Evolutionary conservation across 2,797 vertebrate genomes (phyloP).

Genomic region (Heterohyrax brucei): DNA sequence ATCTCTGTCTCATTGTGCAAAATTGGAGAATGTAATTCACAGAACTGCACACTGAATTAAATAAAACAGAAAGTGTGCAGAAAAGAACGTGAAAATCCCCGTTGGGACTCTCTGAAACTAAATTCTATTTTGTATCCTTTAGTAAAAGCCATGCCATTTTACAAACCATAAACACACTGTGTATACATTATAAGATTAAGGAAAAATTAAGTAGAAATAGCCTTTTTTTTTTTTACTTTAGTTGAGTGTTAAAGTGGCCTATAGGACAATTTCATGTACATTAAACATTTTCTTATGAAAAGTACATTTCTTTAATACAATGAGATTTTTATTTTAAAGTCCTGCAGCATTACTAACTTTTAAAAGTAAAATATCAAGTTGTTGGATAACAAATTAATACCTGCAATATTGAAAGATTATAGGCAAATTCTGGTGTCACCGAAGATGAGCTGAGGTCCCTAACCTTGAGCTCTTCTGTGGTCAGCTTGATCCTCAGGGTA

Average conservation of each 20-base stretch:
- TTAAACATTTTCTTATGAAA: slow-evolving; percentile 31
- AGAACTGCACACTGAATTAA: not conserved
- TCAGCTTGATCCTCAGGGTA: not conserved
- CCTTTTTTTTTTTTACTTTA: slow-evolving; percentile 50
- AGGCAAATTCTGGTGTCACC: slow-evolving; percentile 42
- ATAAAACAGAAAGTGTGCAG: slow-evolving; percentile 13
- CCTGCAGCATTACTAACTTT: not conserved
- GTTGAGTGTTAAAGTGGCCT: not conserved
- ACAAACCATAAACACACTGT: not conserved
- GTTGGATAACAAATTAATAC: slow-evolving; percentile 53
- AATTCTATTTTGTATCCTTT: slow-evolving; percentile 36
- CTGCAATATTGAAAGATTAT: slow-evolving; percentile 28
- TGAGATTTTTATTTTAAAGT: slow-evolving; percentile 34
- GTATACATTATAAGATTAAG: slow-evolving; percentile 42
- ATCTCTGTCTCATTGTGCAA: not conserved
- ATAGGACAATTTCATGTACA: slow-evolving; percentile 7
- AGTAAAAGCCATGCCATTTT: slow-evolving; percentile 49
- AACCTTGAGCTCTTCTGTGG: not conserved
- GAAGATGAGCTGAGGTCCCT: not conserved
- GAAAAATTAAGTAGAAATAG: slow-evolving; percentile 61
- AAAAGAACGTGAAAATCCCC: slow-evolving; percentile 37
- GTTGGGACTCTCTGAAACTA: not conserved
- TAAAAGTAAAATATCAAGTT: slow-evolving; percentile 60
- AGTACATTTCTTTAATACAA: slow-evolving; percentile 49
- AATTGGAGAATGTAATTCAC: slow-evolving; percentile 39